Evolutionary conservation across 2,888 invertebrate genomes (phyloP).

Genomic region (Pyrgus malvae): DNA sequence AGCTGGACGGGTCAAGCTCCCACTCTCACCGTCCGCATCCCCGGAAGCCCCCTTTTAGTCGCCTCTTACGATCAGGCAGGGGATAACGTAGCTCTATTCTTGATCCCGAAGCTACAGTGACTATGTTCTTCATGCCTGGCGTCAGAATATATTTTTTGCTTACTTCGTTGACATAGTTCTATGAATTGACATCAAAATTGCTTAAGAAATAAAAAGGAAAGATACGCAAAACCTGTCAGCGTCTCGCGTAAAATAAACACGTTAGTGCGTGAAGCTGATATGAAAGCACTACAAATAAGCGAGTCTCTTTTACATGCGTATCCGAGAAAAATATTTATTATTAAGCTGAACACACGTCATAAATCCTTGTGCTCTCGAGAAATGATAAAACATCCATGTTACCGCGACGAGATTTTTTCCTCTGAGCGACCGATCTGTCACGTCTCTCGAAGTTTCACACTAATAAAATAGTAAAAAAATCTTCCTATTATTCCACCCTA

Average conservation of each 20-base stretch:
- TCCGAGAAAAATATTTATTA: constrained; percentile 14
- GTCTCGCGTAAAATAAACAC: background rate
- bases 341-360: constrained; percentile 17
- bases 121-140: too few species aligned
- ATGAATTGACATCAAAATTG: too few species aligned
- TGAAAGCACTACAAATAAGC: constrained; percentile 3
- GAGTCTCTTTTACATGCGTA: constrained; percentile 14
- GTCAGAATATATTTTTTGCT: too few species aligned
- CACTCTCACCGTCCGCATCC: too few species aligned
- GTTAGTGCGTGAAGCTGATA: background rate
- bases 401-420: constrained; percentile 46
- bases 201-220: background rate
- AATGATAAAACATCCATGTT: constrained; percentile 34
- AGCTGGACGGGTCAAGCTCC: too few species aligned
- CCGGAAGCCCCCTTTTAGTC: too few species aligned
- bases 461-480: constrained; percentile 66
- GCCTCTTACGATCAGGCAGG: too few species aligned
- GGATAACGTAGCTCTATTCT: too few species aligned
- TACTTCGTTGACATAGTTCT: too few species aligned
- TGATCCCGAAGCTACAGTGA: too few species aligned
- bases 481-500: constrained; percentile 71
- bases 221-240: background rate
- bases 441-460: constrained; percentile 52
- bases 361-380: constrained; percentile 24
- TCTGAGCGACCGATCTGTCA: constrained; percentile 65